Conservation (phyloP, 2,888 invertebrate species). For the Oscheius sp. region DNA sequence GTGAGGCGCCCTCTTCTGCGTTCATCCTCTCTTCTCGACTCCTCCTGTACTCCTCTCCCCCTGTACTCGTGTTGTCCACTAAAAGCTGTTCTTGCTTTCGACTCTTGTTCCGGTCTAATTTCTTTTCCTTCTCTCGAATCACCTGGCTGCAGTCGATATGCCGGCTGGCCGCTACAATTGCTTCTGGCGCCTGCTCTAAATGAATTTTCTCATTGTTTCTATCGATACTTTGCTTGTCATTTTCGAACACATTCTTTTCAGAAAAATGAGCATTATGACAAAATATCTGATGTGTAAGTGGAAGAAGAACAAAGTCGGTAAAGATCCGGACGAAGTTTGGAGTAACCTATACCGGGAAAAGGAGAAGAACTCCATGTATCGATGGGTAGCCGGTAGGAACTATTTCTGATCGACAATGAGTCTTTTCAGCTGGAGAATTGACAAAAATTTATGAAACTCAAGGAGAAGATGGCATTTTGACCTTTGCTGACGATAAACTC, state of each 20-base stretch:
- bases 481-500: constrained; percentile 66
- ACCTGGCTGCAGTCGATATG: constrained; percentile 33
- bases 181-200: constrained; percentile 20
- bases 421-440: constrained; percentile 81
- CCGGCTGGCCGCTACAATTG: constrained; percentile 30
- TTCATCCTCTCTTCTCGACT: no score
- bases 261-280: not conserved
- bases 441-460: constrained; percentile 80
- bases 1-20: no score
- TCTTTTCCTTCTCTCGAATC: constrained; percentile 11
- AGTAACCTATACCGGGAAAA: constrained; percentile 72
- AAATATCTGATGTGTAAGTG: constrained; percentile 5
- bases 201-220: not conserved
- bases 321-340: constrained; percentile 73
- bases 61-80: not conserved
- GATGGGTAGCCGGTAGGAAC: constrained; percentile 72
- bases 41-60: no score
- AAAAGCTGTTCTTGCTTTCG: not conserved
- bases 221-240: not conserved
- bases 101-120: not conserved
- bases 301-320: constrained; percentile 18
- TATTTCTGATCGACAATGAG: not conserved
- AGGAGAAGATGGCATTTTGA: constrained; percentile 80
- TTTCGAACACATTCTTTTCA: not conserved
- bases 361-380: constrained; percentile 73